Conservation (phyloP, 2,113 vertebrate genomes). For the Catharus fuscescens region DNA sequence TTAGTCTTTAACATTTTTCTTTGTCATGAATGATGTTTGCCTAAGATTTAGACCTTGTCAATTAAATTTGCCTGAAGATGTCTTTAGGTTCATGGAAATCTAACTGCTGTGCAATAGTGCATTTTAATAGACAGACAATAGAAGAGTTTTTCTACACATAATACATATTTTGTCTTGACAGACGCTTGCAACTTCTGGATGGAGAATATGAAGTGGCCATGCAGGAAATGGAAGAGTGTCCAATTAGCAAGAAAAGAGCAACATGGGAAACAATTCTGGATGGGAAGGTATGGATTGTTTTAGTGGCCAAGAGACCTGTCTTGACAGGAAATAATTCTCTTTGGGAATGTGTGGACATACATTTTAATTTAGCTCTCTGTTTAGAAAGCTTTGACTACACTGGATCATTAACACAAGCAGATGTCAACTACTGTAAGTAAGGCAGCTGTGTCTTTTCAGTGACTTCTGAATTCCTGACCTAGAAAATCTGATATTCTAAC, state of each 20-base stretch:
- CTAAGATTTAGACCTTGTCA: neutral
- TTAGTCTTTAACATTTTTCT: neutral
- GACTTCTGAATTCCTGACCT: neutral
- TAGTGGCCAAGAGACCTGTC: neutral
- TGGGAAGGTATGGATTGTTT: slow-evolving; percentile 84
- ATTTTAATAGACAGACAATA: neutral
- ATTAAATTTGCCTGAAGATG: neutral
- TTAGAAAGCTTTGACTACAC: neutral
- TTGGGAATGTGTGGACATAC: neutral
- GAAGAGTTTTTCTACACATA: neutral
- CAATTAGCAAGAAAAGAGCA: slow-evolving; percentile 96
- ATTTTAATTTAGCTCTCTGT: neutral
- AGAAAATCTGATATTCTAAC: neutral
- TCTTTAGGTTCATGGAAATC: neutral
- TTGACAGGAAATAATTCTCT: neutral
- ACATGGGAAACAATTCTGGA: slow-evolving; percentile 99
- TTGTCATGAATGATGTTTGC: neutral
- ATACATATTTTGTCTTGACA: neutral
- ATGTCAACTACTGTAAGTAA: neutral
- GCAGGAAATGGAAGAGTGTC: slow-evolving; percentile 98
- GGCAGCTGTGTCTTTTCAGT: neutral
- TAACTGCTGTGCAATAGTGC: neutral
- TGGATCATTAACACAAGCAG: neutral
- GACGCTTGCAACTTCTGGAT: slow-evolving; percentile 94
- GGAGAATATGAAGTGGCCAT: slow-evolving; percentile 99